These are phyloP conservation scores for Centropus unirufus DNA, from an alignment of 2,113 vertebrate species.

Conservation along the genomic window DNA sequence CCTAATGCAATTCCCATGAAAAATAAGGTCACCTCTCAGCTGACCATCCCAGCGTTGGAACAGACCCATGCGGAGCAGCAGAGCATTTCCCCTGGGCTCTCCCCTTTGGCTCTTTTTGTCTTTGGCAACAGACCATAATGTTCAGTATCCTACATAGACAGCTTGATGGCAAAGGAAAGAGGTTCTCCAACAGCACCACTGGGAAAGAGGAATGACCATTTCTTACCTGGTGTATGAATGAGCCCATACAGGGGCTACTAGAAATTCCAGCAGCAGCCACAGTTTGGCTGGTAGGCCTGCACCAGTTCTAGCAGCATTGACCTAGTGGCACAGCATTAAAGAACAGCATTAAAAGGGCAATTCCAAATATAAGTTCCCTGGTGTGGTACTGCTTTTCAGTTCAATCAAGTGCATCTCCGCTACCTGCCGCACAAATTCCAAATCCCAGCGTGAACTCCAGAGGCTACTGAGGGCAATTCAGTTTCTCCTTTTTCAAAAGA, in stretches of 20 bases:
- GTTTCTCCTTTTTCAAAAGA: background rate
- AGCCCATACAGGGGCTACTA: background rate
- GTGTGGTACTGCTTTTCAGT: background rate
- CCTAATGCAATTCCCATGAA: background rate
- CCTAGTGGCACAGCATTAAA: background rate
- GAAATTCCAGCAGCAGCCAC: background rate
- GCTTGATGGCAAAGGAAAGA: background rate
- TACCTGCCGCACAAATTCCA: background rate
- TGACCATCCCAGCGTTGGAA: background rate
- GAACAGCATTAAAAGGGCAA: constrained; percentile 7
- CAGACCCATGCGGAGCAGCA: background rate
- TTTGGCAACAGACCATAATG: background rate
- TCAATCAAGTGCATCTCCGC: background rate
- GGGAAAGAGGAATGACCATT: background rate
- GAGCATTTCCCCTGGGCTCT: background rate
- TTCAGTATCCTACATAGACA: background rate
- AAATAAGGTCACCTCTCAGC: background rate
- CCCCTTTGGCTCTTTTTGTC: background rate
- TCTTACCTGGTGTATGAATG: background rate
- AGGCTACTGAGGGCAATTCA: background rate
- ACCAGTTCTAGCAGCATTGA: background rate
- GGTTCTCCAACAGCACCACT: background rate
- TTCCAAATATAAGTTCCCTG: background rate
- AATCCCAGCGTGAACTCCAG: background rate
- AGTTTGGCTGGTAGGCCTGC: background rate